Evolutionary conservation across 2,888 invertebrate genomes (phyloP).

Genomic region (Hemithea aestivaria): DNA sequence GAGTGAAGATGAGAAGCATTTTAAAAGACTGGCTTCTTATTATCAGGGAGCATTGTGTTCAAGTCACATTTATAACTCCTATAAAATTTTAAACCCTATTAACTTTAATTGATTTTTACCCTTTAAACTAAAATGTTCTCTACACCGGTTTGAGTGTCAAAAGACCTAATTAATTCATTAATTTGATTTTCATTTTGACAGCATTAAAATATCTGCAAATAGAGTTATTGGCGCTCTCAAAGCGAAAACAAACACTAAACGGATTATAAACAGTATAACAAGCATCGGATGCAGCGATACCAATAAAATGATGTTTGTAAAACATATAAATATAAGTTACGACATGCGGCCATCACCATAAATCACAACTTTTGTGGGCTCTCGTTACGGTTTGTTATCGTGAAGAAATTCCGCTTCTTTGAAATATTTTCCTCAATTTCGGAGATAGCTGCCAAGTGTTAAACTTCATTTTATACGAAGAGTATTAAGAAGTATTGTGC

Average conservation of each 20-base stretch:
- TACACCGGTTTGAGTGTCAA: no score
- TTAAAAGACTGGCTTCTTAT: no score
- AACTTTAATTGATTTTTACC: no score
- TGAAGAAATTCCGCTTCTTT: conserved; percentile 24
- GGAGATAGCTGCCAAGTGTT: conserved; percentile 15
- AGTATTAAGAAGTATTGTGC: conserved; percentile 9
- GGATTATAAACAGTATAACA: conserved; percentile 19
- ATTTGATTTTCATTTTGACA: no score
- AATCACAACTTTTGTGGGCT: conserved; percentile 37
- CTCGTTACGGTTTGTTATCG: conserved; percentile 35
- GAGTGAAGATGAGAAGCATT: no score
- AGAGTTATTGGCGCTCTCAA: no score
- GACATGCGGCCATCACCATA: conserved; percentile 40
- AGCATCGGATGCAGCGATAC: conserved; percentile 21
- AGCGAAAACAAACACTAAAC: conserved; percentile 15
- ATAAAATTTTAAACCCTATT: no score
- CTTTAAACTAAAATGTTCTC: no score
- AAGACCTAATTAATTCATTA: no score
- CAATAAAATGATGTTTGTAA: conserved; percentile 33
- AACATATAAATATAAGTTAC: conserved; percentile 42
- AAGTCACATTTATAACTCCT: no score
- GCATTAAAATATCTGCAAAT: no score
- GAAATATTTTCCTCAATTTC: conserved; percentile 15
- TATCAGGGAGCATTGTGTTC: no score
- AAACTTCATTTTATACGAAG: conserved; percentile 12